phyloP scores from a whole-genome alignment of 2,888 invertebrate genomes.

The Phyto melanocephala region DNA sequence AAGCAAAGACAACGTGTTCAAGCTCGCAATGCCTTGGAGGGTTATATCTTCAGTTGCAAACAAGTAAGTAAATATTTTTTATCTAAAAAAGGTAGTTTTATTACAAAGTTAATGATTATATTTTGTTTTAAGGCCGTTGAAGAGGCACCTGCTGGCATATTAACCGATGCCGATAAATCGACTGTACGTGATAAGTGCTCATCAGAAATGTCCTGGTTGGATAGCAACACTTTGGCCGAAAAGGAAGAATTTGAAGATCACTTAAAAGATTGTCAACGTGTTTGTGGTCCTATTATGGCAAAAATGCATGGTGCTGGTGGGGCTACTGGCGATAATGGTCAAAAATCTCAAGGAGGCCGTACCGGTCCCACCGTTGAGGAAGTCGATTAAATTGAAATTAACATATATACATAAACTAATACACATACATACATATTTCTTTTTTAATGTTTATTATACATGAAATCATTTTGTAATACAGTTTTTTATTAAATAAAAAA shows the following conservation, averaged over 20 bases:
- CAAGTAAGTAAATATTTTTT: conserved; percentile 78
- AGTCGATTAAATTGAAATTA: conserved; percentile 81
- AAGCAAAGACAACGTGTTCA: conserved; percentile 84
- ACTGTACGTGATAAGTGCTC: conserved; percentile 84
- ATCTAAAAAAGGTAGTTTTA: background rate
- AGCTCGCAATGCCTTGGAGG: conserved; percentile 87
- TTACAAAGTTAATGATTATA: background rate
- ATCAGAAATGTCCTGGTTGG: conserved; percentile 88
- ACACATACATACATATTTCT: background rate
- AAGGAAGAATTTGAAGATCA: conserved; percentile 88
- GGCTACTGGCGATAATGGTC: conserved; percentile 82
- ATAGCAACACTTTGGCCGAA: conserved; percentile 87
- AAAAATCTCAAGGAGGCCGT: conserved; percentile 81
- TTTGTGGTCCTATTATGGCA: conserved; percentile 89
- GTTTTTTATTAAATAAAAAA: conserved; percentile 30
- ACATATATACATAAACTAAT: background rate
- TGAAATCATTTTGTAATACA: conserved; percentile 22
- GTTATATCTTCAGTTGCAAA: conserved; percentile 86
- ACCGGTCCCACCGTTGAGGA: conserved; percentile 85
- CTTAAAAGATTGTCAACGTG: conserved; percentile 86
- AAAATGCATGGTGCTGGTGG: conserved; percentile 85
- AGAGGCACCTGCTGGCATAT: conserved; percentile 82
- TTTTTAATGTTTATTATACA: conserved; percentile 4
- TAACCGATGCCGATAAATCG: conserved; percentile 86
- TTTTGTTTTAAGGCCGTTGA: conserved; percentile 81